Conservation (phyloP, 92 coral and sea anemone genomes). For the Epizoanthus ramosus region DNA sequence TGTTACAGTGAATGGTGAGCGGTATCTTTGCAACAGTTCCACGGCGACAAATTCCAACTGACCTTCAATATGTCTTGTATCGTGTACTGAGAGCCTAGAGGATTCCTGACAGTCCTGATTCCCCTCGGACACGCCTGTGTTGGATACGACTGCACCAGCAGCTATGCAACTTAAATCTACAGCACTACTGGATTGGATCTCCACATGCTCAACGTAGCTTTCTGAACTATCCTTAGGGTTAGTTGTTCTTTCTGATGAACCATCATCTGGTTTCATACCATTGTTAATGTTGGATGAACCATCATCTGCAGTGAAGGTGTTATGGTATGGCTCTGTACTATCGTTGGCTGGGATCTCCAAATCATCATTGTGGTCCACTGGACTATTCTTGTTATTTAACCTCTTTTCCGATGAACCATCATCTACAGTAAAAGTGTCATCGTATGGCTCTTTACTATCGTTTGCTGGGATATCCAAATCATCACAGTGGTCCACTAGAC, state of each 20-base stretch:
- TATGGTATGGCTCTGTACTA: too few relatives aligned
- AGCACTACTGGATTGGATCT: not conserved
- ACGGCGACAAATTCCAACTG: conserved; percentile 10
- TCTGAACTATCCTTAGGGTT: not conserved
- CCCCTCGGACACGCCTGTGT: not conserved
- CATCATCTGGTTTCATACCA: too few relatives aligned
- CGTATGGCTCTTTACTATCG: too few relatives aligned
- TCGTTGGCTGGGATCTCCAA: not conserved
- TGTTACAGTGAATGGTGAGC: not conserved
- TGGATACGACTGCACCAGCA: not conserved
- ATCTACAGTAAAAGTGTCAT: not conserved
- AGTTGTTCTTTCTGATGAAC: not conserved
- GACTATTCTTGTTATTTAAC: not conserved
- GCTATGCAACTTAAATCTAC: not conserved
- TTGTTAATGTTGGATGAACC: not conserved
- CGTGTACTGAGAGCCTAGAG: too few relatives aligned
- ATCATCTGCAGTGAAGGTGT: not conserved
- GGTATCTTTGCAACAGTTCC: not conserved
- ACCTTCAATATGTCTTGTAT: conserved; percentile 12
- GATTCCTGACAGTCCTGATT: too few relatives aligned
- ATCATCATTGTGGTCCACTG: not conserved
- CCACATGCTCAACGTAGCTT: not conserved
- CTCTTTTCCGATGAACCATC: not conserved
- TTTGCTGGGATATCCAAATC: not conserved
- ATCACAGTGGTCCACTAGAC: not conserved